These are phyloP conservation scores for Megaceryle maxima DNA, from an alignment of 2,113 vertebrate genomes.

Conservation along the genomic window DNA sequence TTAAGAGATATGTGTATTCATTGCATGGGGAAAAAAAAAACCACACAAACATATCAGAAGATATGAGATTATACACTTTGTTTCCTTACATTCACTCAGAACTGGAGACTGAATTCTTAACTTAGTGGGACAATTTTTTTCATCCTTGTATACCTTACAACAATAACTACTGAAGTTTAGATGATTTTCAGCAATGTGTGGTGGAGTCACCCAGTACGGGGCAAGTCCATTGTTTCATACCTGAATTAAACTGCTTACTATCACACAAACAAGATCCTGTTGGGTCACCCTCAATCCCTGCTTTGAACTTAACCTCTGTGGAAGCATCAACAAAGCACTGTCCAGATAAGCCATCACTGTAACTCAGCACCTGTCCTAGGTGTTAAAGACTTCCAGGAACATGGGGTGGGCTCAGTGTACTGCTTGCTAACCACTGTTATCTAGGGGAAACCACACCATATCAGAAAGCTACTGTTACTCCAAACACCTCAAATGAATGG, in stretches of 20 bases:
- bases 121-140: background rate
- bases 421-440: background rate
- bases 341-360: background rate
- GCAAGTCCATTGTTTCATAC: accelerated
- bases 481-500: background rate
- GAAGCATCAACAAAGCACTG: background rate
- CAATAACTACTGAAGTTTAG: background rate
- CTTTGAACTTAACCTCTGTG: background rate
- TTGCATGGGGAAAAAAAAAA: background rate
- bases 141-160: background rate
- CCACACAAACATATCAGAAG: background rate
- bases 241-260: background rate
- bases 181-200: background rate
- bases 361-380: background rate
- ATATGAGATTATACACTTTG: background rate
- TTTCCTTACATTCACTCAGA: background rate
- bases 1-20: background rate
- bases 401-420: background rate
- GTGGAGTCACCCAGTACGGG: background rate
- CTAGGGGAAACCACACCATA: background rate
- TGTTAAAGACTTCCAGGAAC: background rate
- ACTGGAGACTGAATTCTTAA: background rate
- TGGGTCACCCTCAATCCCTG: background rate
- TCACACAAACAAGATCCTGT: background rate
- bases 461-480: background rate